Base-by-base conservation (phyloP, 2,888 invertebrate genomes). In the Zelleria hepariella region DNA sequence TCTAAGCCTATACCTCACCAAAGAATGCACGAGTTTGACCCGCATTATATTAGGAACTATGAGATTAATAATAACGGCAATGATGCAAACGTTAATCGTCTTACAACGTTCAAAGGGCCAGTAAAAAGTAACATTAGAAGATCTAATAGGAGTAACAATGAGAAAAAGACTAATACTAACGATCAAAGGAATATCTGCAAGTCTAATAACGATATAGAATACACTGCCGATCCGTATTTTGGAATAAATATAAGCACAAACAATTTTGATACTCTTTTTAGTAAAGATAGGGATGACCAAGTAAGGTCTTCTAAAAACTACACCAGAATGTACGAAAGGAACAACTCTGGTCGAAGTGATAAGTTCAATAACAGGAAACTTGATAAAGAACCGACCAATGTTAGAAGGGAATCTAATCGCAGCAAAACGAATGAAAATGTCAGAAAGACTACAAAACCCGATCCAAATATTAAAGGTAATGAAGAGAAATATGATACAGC, bases 1-100 rank as follows among this genome's bases (percentile, higher is more conserved):
- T 89, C 88, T 65, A 87, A 87, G 70, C 89, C 89, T 66, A 72
- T 89, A 70, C 82, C 84, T 66, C 84, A 88, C 86, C 84, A 88
- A 86, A 83, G 85, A 86, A 75, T 82, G 63, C 82, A 85, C 75
- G 78, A 86, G 71, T 84, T 80, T 64, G 78, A 86, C 62, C 77
- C 84, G 24, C 77, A 79, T 62, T 74, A 71, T 62, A 1, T 42
- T 42, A 71, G 80, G 61, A 70, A 70, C 63, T 76, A 80, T 60
- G 81, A 86, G 63, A 74, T 80, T 63, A 86, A 86, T 63, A 83
- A 84, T 64, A 84, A 83, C 62, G 66, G 70, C 55, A 61, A 61
- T 61, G 68, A 72, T 55, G 74, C 76, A 57, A 2, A 32, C 32
- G 32, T 3, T 42, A 75, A 77, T 60, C 74, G 67, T 69, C 78